Percentiles rank a stretch among this genome's conserved stretches.
Conservation (phyloP, 64 coral and sea anemone species). For the Dendronephthya gigantea region DNA sequence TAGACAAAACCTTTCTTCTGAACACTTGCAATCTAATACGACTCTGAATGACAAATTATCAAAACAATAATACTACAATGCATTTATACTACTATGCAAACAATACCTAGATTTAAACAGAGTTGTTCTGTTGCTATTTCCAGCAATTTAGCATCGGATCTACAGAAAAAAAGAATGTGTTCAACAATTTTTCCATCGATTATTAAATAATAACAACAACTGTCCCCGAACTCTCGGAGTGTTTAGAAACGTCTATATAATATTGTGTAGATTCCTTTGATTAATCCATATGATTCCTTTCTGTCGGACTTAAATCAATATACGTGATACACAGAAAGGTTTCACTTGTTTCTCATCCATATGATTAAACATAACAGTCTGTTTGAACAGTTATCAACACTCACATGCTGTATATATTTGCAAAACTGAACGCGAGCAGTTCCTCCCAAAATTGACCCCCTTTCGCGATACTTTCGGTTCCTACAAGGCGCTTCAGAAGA, state of each 20-base stretch:
- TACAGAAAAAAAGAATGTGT: constrained; percentile 10
- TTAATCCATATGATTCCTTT: no score
- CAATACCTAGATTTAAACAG: constrained; percentile 65
- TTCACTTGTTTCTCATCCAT: no score
- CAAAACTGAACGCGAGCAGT: constrained; percentile 72
- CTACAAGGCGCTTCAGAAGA: constrained; percentile 74
- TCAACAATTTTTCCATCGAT: neutral
- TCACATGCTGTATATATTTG: constrained; percentile 71
- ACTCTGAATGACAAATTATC: no score
- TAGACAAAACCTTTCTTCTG: no score
- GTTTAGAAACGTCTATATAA: no score
- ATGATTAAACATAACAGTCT: no score
- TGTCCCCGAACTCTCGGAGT: no score
- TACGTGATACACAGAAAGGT: no score
- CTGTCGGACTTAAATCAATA: no score
- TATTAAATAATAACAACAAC: neutral
- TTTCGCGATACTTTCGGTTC: constrained; percentile 50
- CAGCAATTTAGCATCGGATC: constrained; percentile 81
- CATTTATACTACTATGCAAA: neutral
- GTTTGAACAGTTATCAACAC: neutral
- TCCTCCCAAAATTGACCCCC: constrained; percentile 82
- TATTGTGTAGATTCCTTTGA: no score
- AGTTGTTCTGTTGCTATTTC: constrained; percentile 82
- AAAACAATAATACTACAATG: no score
- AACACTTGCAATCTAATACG: no score